These are phyloP conservation scores for Pachypanchax playfairii DNA, from an alignment of 2,113 vertebrate genomes.

Conservation along the genomic window DNA sequence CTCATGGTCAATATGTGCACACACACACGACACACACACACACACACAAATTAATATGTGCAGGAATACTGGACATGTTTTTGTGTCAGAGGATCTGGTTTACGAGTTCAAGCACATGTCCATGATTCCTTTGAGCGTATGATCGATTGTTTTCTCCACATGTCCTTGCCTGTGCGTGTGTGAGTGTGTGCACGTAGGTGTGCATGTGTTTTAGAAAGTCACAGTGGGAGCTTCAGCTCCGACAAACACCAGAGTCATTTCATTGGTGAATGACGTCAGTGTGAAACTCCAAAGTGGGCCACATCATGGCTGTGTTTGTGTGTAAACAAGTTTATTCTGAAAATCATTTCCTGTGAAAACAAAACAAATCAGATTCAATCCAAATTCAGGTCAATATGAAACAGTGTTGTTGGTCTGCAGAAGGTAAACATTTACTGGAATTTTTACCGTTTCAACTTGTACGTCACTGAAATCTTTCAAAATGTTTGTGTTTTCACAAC, in stretches of 20 bases:
- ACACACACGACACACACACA: neutral
- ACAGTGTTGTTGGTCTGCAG: neutral
- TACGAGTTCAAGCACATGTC: neutral
- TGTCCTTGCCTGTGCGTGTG: neutral
- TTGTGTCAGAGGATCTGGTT: neutral
- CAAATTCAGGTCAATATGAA: neutral
- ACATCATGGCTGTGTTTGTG: conserved; percentile 23
- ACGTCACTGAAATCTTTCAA: neutral
- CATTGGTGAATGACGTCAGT: conserved; percentile 29
- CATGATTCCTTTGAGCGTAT: neutral
- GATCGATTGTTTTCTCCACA: neutral
- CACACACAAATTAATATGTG: neutral
- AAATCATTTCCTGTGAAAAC: conserved; percentile 7
- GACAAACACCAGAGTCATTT: neutral
- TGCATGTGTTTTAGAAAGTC: neutral
- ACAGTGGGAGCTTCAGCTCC: neutral
- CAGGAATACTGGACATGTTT: neutral
- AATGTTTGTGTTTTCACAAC: conserved; percentile 27
- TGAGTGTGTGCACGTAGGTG: conserved; percentile 1
- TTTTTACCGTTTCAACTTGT: neutral
- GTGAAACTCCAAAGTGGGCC: conserved; percentile 39
- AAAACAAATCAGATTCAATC: neutral
- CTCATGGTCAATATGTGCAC: conserved; percentile 20
- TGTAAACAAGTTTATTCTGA: neutral
- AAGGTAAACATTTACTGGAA: neutral